These are phyloP conservation scores for Drosophila kanapiae DNA, from an alignment of 1,140 invertebrate genomes.

Conservation along the genomic window DNA sequence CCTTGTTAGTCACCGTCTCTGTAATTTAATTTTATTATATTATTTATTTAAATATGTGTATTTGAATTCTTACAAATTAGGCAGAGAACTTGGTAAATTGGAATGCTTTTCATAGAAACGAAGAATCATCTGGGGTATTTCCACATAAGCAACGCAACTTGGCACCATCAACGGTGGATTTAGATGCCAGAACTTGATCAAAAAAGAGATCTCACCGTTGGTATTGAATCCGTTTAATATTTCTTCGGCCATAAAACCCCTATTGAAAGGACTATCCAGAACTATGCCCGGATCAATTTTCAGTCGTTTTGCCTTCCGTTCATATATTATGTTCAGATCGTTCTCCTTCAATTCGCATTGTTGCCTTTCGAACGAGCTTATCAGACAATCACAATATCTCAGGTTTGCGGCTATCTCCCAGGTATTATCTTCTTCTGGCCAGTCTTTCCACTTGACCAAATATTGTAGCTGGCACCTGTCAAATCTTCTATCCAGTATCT, in stretches of 20 bases:
- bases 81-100: neutral
- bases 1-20: neutral
- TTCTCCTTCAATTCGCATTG: neutral
- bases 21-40: neutral
- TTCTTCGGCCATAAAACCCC: constrained; percentile 10
- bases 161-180: neutral
- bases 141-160: constrained; percentile 23
- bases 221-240: constrained; percentile 6
- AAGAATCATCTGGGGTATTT: constrained; percentile 44
- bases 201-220: constrained; percentile 16
- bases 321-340: constrained; percentile 18
- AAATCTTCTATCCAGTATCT: constrained; percentile 21
- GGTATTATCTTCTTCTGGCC: constrained; percentile 33
- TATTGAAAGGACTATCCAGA: constrained; percentile 32
- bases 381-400: neutral
- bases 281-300: constrained; percentile 34
- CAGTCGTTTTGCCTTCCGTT: constrained; percentile 33
- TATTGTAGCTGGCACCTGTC: constrained; percentile 19
- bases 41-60: neutral
- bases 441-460: constrained; percentile 38
- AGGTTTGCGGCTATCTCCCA: constrained; percentile 32
- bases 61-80: neutral
- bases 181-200: constrained; percentile 34
- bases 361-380: constrained; percentile 15
- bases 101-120: constrained; percentile 37